These are phyloP conservation scores for Mythimna ferrago DNA, from an alignment of 2,888 invertebrate genomes.

Conservation along the genomic window DNA sequence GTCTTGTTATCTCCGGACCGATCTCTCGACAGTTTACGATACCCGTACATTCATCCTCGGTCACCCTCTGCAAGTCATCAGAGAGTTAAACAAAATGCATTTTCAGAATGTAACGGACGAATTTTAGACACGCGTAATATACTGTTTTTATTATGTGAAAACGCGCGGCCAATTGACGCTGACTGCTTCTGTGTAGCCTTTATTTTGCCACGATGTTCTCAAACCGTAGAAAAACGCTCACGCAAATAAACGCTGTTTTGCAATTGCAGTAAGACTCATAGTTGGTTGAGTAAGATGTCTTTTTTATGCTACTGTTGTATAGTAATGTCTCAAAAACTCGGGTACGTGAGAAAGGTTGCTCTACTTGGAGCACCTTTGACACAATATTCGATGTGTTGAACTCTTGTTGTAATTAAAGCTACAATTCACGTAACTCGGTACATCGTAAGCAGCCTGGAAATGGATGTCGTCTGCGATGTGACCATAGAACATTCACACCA, in stretches of 20 bases:
- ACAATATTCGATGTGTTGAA: constrained; percentile 73
- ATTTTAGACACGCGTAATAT: constrained; percentile 67
- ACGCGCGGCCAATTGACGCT: constrained; percentile 56
- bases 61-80: constrained; percentile 55
- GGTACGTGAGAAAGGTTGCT: constrained; percentile 76
- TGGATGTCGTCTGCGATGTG: constrained; percentile 67
- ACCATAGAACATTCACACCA: constrained; percentile 76
- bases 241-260: constrained; percentile 46
- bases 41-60: constrained; percentile 47
- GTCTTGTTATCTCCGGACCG: constrained; percentile 48
- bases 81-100: constrained; percentile 50
- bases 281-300: constrained; percentile 30
- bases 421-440: constrained; percentile 69
- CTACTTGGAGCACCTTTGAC: constrained; percentile 81
- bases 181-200: constrained; percentile 60
- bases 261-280: constrained; percentile 29
- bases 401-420: constrained; percentile 80
- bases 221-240: constrained; percentile 56
- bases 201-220: constrained; percentile 60
- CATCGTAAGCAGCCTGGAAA: constrained; percentile 58
- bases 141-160: constrained; percentile 74
- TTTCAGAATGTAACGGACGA: constrained; percentile 66
- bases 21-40: constrained; percentile 57
- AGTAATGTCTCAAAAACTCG: constrained; percentile 56
- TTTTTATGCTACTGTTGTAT: constrained; percentile 53